A percentile compares a stretch with the other conserved stretches of the same genome.
Evolutionary conservation across 2,113 vertebrate genomes (phyloP).

Genomic region (Channa maculata): DNA sequence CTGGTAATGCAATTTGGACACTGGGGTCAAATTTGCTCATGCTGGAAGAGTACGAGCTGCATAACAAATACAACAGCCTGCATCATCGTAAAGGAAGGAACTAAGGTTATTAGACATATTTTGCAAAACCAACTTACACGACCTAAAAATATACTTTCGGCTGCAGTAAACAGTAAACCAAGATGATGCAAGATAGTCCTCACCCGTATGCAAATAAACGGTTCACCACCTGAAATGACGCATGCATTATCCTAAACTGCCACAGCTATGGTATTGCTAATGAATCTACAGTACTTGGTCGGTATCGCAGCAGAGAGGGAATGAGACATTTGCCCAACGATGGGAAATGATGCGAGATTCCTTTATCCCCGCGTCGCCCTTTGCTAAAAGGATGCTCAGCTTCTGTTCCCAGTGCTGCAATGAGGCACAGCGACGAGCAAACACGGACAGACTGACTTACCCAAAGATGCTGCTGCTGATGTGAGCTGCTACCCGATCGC

Average conservation of each 20-base stretch:
- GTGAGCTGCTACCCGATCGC: constrained; percentile 44
- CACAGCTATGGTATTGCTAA: not conserved
- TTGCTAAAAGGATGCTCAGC: constrained; percentile 62
- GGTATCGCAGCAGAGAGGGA: not conserved
- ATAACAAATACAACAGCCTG: constrained; percentile 19
- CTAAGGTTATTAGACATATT: not conserved
- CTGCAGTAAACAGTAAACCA: constrained; percentile 9
- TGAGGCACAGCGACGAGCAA: constrained; percentile 34
- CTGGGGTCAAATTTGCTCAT: constrained; percentile 42
- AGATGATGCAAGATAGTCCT: constrained; percentile 56
- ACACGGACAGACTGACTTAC: constrained; percentile 61
- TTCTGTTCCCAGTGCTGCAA: constrained; percentile 41
- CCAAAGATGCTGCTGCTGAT: constrained; percentile 55
- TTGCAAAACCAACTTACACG: constrained; percentile 6
- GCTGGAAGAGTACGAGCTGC: constrained; percentile 4
- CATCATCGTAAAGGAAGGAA: not conserved
- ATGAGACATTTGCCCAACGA: constrained; percentile 17
- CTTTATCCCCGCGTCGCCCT: constrained; percentile 53
- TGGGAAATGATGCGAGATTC: constrained; percentile 48
- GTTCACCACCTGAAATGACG: constrained; percentile 54
- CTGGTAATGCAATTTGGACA: not conserved
- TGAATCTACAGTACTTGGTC: constrained; percentile 13
- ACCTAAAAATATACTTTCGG: not conserved
- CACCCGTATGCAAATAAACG: constrained; percentile 43
- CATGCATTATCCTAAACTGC: constrained; percentile 52